Base-by-base conservation (phyloP, 2,113 vertebrate species). In the Riparia riparia region DNA sequence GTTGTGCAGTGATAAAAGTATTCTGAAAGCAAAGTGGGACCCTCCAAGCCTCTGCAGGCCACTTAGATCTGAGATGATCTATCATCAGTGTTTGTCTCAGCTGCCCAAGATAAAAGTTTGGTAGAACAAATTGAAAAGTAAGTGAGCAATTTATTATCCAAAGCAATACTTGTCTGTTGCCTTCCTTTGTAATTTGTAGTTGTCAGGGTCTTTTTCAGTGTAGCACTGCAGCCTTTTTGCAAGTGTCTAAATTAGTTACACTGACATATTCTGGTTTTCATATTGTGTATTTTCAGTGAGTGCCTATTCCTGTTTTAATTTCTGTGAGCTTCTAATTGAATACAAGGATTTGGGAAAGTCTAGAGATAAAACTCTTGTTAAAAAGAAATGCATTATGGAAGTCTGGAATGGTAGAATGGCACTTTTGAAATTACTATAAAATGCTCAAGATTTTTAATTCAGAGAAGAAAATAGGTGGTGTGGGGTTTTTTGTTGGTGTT, bases 71-170 rank as follows among this genome's bases (percentile, higher is more conserved):
- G 60, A 82, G 86, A 64, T 86, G 86, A 17, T 91, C 79, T 47
- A 77, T 93, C 82, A 86, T 94, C 80, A 71, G 54, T 84, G 95
- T 82, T 95, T 92, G 71, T 83, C 64, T 97, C 84, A 78, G 53
- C 93, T 95, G 91, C 86, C 77, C 83, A 64, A 95, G 96, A 94
- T 95, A 86, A 92, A 95, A 94, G 91, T 95, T 94, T 74, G 86
- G 93, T 87, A 94, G 94, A 95, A 95, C 89, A 96, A 94, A 95
- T 91, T 89, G 94, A 91, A 94, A 95, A 91, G 89, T 95, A 96
- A 96, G 89, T 82, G 89, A 95, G 83, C 61, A 86, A 86, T 95
- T 95, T 94, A 74, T 94, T 97, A 91, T 56, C 69, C 1, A 15
- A 74, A 91, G 44, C 83, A 91, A 44, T 81, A 49, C 89, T 71